Evolutionary conservation across 2,797 vertebrate genomes (phyloP), one percentile per base, ranked within the genome.

Genomic region (Yasuhikotakia modesta): DNA sequence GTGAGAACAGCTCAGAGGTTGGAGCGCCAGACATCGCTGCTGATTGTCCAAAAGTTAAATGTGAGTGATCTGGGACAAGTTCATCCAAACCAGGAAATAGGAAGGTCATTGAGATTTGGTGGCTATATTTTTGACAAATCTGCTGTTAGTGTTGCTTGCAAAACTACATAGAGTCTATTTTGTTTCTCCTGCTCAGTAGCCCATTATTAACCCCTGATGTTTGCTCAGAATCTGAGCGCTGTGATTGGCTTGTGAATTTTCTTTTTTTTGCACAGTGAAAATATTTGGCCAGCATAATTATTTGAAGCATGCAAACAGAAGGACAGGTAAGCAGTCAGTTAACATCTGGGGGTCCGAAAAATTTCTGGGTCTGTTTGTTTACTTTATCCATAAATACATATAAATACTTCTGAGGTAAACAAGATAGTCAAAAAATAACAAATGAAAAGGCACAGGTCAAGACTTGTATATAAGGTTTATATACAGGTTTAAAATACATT

Each of bases 41-140:
- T 3, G 57, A 71, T 69, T 50, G 30, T 48, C 58, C 63, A 19
- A 76, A 76, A 79, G 68, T 60, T 57, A 61, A 76, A 55, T 21
- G 43, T 68, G 4, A 19, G 67, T 0, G 73, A 76, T 19, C 68
- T 57, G 60, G 64, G 30, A 11, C 32, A 68, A 64, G 80, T 73
- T 75, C 82, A 80, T 78, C 67, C 45, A 81, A 63, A 43, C 80
- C 78, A 80, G 78, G 58, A 77, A 72, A 70, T 71, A 43, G 66
- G 24, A 45, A 75, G 66, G 73, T 65, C 17, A 21, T 57, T 70
- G 21, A 72, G 65, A 27, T 82, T 61, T 76, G 71, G 67, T 82
- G 60, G 76, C 66, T 71, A 82, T 82, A 84, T 82, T 82, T 84
- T 82, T 19, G 71, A 81, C 57, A 72, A 39, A 43, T 24, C 24